Evolutionary conservation across 2,113 vertebrate genomes (phyloP).

Genomic region (Psophia crepitans): DNA sequence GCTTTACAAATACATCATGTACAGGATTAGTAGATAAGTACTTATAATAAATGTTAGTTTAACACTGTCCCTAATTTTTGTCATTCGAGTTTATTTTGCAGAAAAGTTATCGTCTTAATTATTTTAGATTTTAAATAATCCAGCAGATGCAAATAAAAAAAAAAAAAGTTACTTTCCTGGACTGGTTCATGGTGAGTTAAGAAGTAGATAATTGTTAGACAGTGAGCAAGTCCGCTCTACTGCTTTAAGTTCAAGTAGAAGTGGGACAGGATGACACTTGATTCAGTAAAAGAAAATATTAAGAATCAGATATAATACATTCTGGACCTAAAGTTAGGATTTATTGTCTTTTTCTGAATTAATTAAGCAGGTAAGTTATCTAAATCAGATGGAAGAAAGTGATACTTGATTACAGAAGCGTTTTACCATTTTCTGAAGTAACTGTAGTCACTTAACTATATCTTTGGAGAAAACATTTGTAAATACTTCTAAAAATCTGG

Average conservation of each 20-base stretch:
- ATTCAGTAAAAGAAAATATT: neutral
- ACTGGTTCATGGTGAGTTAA: neutral
- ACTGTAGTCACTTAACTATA: neutral
- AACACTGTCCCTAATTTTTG: neutral
- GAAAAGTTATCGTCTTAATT: neutral
- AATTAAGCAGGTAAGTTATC: neutral
- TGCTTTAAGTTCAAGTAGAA: neutral
- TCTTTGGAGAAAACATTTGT: neutral
- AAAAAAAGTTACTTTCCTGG: neutral
- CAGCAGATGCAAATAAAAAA: neutral
- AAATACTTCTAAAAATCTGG: neutral
- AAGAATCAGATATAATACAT: neutral
- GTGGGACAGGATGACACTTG: neutral
- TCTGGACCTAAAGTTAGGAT: neutral
- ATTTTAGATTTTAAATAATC: neutral
- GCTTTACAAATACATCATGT: neutral
- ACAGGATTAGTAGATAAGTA: neutral
- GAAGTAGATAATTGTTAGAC: neutral
- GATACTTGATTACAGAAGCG: neutral
- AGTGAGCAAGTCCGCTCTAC: neutral
- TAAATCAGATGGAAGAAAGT: neutral
- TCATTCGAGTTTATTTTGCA: neutral
- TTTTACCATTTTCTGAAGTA: neutral
- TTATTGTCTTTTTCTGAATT: neutral
- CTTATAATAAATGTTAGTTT: neutral